These are phyloP conservation scores for Halichondria panicea DNA, from an alignment of 37 sponge, comb jelly and placozoan species.

Conservation along the genomic window DNA sequence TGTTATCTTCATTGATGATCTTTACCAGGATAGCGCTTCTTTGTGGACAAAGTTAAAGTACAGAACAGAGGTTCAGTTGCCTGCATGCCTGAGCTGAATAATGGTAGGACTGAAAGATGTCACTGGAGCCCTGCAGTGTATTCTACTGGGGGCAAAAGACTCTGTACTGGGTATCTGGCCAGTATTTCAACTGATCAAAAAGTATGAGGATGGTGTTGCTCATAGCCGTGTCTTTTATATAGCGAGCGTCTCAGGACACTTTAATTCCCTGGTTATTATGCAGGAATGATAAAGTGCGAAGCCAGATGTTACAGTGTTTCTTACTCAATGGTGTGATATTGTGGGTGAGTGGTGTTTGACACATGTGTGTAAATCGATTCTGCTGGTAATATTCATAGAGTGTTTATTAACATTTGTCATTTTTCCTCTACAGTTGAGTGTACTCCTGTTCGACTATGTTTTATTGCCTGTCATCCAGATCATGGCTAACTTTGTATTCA, in stretches of 20 bases:
- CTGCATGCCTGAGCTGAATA: no score
- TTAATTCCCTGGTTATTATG: no score
- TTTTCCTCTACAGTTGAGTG: slow-evolving; percentile 41
- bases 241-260: neutral
- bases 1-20: no score
- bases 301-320: slow-evolving; percentile 59
- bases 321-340: slow-evolving; percentile 77
- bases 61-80: no score
- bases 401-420: neutral
- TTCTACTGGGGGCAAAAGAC: slow-evolving; percentile 29
- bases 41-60: no score
- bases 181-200: slow-evolving; percentile 14
- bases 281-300: slow-evolving; percentile 68
- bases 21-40: no score
- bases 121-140: neutral
- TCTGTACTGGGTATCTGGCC: slow-evolving; percentile 39
- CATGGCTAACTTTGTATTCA: slow-evolving; percentile 7
- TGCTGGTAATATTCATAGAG: neutral
- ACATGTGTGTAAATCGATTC: neutral
- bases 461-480: slow-evolving; percentile 44
- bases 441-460: slow-evolving; percentile 59
- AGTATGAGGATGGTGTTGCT: slow-evolving; percentile 4
- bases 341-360: slow-evolving; percentile 39
- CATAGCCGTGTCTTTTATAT: neutral
- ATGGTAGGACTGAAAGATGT: neutral